Conservation (phyloP, 1,140 invertebrate species). For the Sinonovacula constricta region DNA sequence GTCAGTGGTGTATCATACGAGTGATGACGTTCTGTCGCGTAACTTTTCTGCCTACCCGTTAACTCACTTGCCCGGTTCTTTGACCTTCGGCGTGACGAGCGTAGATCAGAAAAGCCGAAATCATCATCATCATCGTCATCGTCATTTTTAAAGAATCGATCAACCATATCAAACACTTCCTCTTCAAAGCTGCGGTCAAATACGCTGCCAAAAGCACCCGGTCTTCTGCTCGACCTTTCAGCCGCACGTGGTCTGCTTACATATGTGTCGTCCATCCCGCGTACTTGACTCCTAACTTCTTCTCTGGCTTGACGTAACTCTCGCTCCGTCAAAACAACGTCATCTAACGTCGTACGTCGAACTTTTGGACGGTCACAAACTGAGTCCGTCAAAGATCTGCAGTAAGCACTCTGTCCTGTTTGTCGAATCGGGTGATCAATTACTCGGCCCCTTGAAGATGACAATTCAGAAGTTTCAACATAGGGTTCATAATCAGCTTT, state of each 20-base stretch:
- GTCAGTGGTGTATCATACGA: not conserved
- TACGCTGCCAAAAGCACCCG: not conserved
- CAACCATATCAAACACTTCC: constrained; percentile 40
- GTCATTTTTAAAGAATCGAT: constrained; percentile 36
- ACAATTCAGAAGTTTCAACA: not conserved
- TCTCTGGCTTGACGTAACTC: constrained; percentile 16
- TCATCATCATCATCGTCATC: constrained; percentile 41
- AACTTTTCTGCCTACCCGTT: not conserved
- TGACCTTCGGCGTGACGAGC: not conserved
- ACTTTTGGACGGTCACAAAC: not conserved
- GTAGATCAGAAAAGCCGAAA: constrained; percentile 16
- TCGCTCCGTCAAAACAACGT: constrained; percentile 5
- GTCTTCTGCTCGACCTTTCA: not conserved
- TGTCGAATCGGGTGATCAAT: constrained; percentile 22
- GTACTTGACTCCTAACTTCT: not conserved
- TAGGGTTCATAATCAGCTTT: not conserved
- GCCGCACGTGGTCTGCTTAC: not conserved
- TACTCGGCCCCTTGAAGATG: not conserved
- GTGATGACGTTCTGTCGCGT: not conserved
- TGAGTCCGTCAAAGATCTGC: constrained; percentile 16
- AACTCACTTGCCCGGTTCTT: not conserved
- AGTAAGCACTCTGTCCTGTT: not conserved
- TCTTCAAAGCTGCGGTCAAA: constrained; percentile 3
- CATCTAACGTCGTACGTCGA: constrained; percentile 25
- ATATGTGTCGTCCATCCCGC: constrained; percentile 23